Percentiles rank a stretch among this genome's conserved stretches.
Conservation (phyloP, 64 coral and sea anemone species). For the Stichodactyla mertensii region DNA sequence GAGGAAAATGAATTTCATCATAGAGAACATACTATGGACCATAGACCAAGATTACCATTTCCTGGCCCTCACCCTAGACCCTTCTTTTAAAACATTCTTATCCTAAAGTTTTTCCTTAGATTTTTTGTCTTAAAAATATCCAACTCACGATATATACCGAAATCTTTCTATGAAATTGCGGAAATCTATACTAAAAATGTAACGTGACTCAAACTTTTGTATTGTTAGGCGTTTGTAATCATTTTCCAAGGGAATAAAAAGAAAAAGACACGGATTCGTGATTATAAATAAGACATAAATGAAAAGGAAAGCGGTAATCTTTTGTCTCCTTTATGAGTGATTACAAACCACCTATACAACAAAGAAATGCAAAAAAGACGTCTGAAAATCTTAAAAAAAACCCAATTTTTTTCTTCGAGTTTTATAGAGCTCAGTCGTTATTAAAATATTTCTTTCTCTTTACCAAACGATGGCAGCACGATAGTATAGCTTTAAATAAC, state of each 20-base stretch:
- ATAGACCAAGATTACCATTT: constrained; percentile 13
- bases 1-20: neutral
- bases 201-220: neutral
- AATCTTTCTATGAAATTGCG: neutral
- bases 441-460: no score
- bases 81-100: constrained; percentile 4
- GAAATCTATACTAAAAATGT: no score
- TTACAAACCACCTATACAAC: neutral
- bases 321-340: neutral
- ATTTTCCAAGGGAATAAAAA: neutral
- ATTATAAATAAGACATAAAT: neutral
- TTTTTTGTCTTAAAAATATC: neutral
- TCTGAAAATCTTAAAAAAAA: neutral
- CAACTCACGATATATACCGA: neutral
- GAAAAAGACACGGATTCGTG: neutral
- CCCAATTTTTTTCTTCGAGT: neutral
- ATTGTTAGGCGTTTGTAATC: neutral
- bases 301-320: neutral
- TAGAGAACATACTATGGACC: neutral
- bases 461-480: no score
- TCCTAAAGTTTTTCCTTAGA: neutral
- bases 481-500: no score
- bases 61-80: constrained; percentile 5
- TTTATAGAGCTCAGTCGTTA: neutral
- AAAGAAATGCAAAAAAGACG: neutral